These are phyloP conservation scores for Rhingia campestris DNA, from an alignment of 2,888 invertebrate species.

Conservation along the genomic window DNA sequence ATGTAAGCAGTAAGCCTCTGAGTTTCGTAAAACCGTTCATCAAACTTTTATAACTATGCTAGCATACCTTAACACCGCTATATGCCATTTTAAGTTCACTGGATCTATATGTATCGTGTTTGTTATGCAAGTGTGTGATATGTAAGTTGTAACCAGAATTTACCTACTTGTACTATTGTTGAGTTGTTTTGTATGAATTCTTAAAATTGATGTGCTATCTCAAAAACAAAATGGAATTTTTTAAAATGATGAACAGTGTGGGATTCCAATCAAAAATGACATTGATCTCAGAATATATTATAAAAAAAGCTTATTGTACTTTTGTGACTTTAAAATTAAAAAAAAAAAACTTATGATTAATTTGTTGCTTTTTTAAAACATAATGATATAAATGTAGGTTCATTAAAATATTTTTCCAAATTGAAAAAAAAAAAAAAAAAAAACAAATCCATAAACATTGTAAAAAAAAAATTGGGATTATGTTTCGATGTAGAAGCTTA, in stretches of 20 bases:
- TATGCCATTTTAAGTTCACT: conserved; percentile 8
- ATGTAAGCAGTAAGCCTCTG: too few relatives aligned
- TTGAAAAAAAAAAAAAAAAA: conserved; percentile 10
- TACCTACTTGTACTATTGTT: conserved; percentile 55
- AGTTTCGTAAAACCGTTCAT: too few relatives aligned
- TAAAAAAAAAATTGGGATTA: conserved; percentile 34
- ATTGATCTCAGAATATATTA: conserved; percentile 19
- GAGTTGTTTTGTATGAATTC: conserved; percentile 30
- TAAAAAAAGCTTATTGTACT: conserved; percentile 18
- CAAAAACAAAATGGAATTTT: background rate
- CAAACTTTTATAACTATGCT: background rate
- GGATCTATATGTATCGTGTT: conserved; percentile 42
- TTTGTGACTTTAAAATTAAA: background rate
- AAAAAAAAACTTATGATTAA: background rate
- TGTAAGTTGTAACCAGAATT: conserved; percentile 56
- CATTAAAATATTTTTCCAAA: conserved; percentile 4
- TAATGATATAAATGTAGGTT: background rate
- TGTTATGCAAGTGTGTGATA: background rate
- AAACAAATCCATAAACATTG: conserved; percentile 39
- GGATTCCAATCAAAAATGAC: conserved; percentile 4
- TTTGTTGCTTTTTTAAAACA: conserved; percentile 16
- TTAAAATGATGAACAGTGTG: background rate
- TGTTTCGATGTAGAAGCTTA: conserved; percentile 84
- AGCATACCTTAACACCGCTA: background rate
- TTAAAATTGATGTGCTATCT: background rate